Base-by-base conservation (phyloP, 2,113 vertebrate species). In the Muscicapa adusta region DNA sequence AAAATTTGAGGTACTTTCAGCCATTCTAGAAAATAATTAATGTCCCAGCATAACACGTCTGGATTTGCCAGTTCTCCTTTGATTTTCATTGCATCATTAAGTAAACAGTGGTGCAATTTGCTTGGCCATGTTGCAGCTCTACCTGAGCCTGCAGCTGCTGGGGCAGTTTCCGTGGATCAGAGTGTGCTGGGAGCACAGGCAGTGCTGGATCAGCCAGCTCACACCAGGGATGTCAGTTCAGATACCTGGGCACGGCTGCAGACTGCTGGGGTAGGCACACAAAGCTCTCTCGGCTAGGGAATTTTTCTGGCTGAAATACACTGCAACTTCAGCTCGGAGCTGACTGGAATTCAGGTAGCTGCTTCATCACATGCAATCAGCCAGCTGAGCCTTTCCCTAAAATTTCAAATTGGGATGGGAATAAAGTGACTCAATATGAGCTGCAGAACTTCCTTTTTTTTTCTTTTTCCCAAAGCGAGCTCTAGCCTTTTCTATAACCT, bases 81-180 rank as follows among this genome's bases (percentile, higher is more conserved):
- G 51, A 62, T 81, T 91, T 80, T 91, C 60, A 36, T 74, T 84
- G 72, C 60, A 50, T 87, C 87, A 62, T 42, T 85, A 88, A 79
- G 51, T 80, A 91, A 83, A 84, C 20, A 54, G 8, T 84, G 70
- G 61, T 74, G 50, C 28, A 25, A 16, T 76, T 66, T 57, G 42
- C n/a, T 58, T 79, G 78, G 79, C 82, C 8, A 1, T 20, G 38
- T 5, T 81, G 89, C 66, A 82, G 73, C 26, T 82, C 31, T 81
- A 8, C 5, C 66, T 24, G 62, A 60, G n/a, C n/a, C 36, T 45
- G 79, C 42, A 51, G 60, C 79, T 85, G 57, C 56, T 33, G 8
- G 18, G 88, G 63, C 70, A 13, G 36, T 74, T 61, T 77, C 56
- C 0, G 0, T n/a, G 67, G 26, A 57, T 58, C 2, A 3, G 4